Evolutionary conservation across 2,888 invertebrate genomes (phyloP).

Genomic region (Ormyrus rosae): DNA sequence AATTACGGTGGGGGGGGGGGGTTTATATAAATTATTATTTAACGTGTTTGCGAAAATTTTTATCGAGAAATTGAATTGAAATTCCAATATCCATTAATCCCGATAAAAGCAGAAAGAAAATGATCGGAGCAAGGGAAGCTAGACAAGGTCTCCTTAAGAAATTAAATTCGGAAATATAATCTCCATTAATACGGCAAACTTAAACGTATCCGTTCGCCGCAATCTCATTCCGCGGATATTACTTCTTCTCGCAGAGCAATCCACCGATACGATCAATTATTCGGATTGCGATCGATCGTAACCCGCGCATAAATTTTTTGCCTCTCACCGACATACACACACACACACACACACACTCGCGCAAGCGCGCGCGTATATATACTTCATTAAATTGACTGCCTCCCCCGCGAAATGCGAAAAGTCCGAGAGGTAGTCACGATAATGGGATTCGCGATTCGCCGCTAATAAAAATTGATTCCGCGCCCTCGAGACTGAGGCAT

Average conservation of each 20-base stretch:
- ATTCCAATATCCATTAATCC: too few species aligned
- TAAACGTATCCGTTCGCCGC: not conserved
- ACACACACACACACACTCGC: not conserved
- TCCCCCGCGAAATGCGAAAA: not conserved
- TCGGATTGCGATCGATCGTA: constrained; percentile 23
- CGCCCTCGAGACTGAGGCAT: not conserved
- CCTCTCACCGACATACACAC: not conserved
- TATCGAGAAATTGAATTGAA: too few species aligned
- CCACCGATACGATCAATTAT: constrained; percentile 31
- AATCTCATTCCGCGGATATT: not conserved
- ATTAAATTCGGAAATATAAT: not conserved
- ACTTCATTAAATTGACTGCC: constrained; percentile 40
- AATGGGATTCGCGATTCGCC: constrained; percentile 37
- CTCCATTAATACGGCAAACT: not conserved
- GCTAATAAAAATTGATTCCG: constrained; percentile 53
- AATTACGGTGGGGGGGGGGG: too few species aligned
- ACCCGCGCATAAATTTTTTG: constrained; percentile 21
- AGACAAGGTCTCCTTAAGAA: not conserved
- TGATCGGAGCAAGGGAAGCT: not conserved
- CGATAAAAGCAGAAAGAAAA: too few species aligned
- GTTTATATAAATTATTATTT: too few species aligned
- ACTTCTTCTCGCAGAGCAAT: not conserved
- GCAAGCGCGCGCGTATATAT: not conserved
- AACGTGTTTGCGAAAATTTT: too few species aligned
- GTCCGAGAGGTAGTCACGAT: constrained; percentile 28